These are phyloP conservation scores for Leptothorax acervorum DNA, from an alignment of 2,888 invertebrate species.

Conservation along the genomic window DNA sequence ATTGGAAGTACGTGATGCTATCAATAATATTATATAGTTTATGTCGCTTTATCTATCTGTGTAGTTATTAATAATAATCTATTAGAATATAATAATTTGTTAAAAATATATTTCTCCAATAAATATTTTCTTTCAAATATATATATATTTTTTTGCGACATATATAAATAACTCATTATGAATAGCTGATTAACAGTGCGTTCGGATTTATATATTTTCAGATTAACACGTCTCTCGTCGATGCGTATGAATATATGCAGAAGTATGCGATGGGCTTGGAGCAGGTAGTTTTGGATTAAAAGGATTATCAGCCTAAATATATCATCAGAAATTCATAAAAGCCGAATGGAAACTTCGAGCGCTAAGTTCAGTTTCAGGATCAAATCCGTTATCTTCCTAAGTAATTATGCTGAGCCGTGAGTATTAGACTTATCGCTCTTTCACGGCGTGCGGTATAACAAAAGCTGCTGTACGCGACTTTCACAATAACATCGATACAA, in stretches of 20 bases:
- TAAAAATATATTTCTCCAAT: background rate
- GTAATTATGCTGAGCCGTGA: conserved; percentile 28
- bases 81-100: background rate
- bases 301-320: conserved; percentile 85
- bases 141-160: background rate
- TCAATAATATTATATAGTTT: conserved; percentile 57
- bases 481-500: conserved; percentile 70
- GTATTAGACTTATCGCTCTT: conserved; percentile 5
- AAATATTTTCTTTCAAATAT: background rate
- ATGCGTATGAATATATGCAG: conserved; percentile 90
- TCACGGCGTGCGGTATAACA: background rate
- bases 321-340: conserved; percentile 86
- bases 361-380: conserved; percentile 81
- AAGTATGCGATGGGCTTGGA: conserved; percentile 90
- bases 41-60: conserved; percentile 3
- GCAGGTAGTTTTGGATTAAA: conserved; percentile 88
- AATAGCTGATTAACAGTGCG: background rate
- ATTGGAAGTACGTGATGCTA: conserved; percentile 85
- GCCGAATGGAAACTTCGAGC: conserved; percentile 88
- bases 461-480: conserved; percentile 57
- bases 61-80: background rate
- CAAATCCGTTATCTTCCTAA: background rate
- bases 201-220: conserved; percentile 78
- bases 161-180: background rate
- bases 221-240: conserved; percentile 87